Evolutionary conservation across 2,888 invertebrate genomes (phyloP).

Genomic region (Orgyia antiqua): DNA sequence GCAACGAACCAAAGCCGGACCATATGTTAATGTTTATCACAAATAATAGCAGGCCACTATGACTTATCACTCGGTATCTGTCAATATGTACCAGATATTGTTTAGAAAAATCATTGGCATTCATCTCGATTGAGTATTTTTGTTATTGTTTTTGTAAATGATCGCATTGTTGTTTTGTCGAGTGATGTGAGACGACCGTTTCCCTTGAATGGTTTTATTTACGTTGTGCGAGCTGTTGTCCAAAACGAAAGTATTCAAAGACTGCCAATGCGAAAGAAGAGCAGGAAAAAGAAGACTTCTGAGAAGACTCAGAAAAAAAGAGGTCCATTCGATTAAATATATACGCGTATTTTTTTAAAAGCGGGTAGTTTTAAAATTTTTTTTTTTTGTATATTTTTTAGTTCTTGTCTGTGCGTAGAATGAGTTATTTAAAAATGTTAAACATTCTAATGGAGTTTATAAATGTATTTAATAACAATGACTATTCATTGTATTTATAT

Average conservation of each 20-base stretch:
- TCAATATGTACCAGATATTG: slow-evolving; percentile 50
- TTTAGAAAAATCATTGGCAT: slow-evolving; percentile 35
- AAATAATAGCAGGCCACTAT: slow-evolving; percentile 45
- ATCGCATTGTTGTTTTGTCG: slow-evolving; percentile 15
- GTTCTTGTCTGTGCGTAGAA: not conserved
- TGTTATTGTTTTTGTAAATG: slow-evolving; percentile 30
- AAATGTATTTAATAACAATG: slow-evolving; percentile 13
- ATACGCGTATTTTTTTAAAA: slow-evolving; percentile 1
- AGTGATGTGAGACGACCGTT: slow-evolving; percentile 5
- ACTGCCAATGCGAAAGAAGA: slow-evolving; percentile 74
- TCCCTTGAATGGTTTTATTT: slow-evolving; percentile 54
- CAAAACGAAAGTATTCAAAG: slow-evolving; percentile 60
- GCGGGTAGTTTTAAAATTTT: slow-evolving; percentile 25
- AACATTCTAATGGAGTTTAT: slow-evolving; percentile 18
- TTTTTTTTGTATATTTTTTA: slow-evolving; percentile 2
- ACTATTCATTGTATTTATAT: slow-evolving; percentile 10
- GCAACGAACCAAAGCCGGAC: slow-evolving; percentile 34
- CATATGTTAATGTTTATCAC: slow-evolving; percentile 70
- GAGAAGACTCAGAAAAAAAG: slow-evolving; percentile 47
- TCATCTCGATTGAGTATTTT: slow-evolving; percentile 28
- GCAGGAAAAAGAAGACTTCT: slow-evolving; percentile 70
- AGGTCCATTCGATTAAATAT: slow-evolving; percentile 29
- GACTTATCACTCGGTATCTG: slow-evolving; percentile 64
- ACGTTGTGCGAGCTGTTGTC: slow-evolving; percentile 65
- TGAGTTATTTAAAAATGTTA: slow-evolving; percentile 6